Evolutionary conservation across 2,797 vertebrate genomes (phyloP).

Genomic region (Distichodus sexfasciatus): DNA sequence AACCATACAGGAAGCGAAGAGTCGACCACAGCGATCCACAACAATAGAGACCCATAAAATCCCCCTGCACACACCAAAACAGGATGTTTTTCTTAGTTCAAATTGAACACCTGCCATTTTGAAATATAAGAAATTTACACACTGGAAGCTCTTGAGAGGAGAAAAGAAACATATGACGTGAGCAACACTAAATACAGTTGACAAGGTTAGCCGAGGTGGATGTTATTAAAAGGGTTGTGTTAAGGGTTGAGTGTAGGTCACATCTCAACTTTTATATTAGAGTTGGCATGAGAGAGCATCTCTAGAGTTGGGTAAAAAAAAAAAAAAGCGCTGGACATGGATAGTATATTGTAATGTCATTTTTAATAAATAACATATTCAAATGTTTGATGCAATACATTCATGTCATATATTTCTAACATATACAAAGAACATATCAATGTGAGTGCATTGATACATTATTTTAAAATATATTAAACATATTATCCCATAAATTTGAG

Average conservation of each 20-base stretch:
- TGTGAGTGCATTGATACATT: too few species aligned
- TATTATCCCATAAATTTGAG: too few species aligned
- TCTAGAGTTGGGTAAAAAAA: too few species aligned
- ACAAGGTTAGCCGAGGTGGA: conserved; percentile 59
- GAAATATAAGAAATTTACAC: conserved; percentile 54
- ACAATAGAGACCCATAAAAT: conserved; percentile 41
- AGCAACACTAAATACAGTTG: conserved; percentile 64
- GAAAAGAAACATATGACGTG: conserved; percentile 50
- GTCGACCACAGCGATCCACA: conserved; percentile 12
- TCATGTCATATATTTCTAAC: too few species aligned
- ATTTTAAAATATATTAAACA: too few species aligned
- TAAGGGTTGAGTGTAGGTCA: conserved; percentile 66
- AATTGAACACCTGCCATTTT: conserved; percentile 49
- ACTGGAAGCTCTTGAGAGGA: conserved; percentile 54
- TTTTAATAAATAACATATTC: too few species aligned
- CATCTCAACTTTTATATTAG: conserved; percentile 47
- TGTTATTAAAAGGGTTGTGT: conserved; percentile 71
- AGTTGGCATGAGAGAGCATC: conserved; percentile 39
- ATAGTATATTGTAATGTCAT: too few species aligned
- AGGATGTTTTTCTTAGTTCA: conserved; percentile 51
- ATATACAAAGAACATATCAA: too few species aligned
- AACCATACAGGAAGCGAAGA: conserved; percentile 37
- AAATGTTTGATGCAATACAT: too few species aligned
- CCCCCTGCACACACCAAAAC: conserved; percentile 37
- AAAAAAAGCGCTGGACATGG: too few species aligned